Conservation (phyloP, 2,888 invertebrate species). For the Hipparchia sbordonii region DNA sequence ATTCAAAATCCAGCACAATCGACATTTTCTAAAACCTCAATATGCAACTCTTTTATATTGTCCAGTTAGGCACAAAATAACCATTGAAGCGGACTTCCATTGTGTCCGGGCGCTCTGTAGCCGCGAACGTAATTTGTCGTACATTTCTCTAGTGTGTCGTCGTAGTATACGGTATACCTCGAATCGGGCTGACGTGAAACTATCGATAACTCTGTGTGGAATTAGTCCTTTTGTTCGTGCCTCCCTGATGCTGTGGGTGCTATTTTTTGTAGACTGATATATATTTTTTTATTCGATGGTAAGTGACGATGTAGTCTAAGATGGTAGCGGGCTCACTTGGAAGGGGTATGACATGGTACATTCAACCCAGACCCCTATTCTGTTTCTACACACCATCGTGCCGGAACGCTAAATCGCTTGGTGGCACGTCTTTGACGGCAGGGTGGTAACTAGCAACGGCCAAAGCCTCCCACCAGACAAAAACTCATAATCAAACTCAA, state of each 20-base stretch:
- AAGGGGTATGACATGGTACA: no score
- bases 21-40: conserved; percentile 29
- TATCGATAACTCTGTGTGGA: conserved; percentile 66
- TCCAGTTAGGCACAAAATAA: conserved; percentile 68
- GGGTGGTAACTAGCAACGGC: no score
- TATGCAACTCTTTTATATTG: conserved; percentile 40
- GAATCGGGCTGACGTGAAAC: conserved; percentile 67
- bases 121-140: conserved; percentile 73
- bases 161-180: conserved; percentile 59
- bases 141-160: conserved; percentile 71
- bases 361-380: no score
- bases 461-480: no score
- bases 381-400: no score
- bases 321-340: no score
- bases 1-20: conserved; percentile 14
- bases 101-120: conserved; percentile 56
- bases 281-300: conserved; percentile 30
- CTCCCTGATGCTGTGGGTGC: conserved; percentile 42
- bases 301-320: no score
- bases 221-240: conserved; percentile 71
- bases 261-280: conserved; percentile 40
- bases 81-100: conserved; percentile 61
- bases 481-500: neutral
- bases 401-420: no score
- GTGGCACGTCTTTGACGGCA: no score